Evolutionary conservation across 2,888 invertebrate species (phyloP), one percentile per base, ranked within the genome.

Genomic region (Dusona sp.): DNA sequence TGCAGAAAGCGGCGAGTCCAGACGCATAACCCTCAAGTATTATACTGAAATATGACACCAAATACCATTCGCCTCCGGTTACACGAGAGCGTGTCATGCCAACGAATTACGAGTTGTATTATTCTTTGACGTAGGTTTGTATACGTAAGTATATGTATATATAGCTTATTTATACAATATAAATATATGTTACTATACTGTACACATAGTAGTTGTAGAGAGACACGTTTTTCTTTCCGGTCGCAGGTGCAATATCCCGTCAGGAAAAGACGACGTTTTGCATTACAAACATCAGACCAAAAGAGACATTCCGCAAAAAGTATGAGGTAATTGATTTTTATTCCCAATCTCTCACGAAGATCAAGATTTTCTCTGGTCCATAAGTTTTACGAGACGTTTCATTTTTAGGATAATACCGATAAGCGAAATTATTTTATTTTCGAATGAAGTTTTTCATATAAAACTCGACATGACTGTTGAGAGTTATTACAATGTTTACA

Each of bases 11-110:
- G 70, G 86, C 83, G 57, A 84, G 78, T 84, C 80, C 87, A 81
- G 89, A 90, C 88, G 88, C 89, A 90, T 89, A 89, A 90, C 89
- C 89, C 86, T 82, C 87, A 86, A 89, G 89, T 90, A 91, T 91
- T 90, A 91, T 91, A 90, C 90, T 91, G 91, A 92, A 91, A 92
- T 91, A 91, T 90, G 91, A 91, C 89, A 90, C 91, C 90, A 90
- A 91, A 92, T 91, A 89, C 90, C 89, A 90, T 91, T 91, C 89
- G 90, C 88, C 89, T 90, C 89, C 88, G 88, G 89, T 91, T 90
- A 90, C 90, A 90, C 85, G 82, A 77, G 48, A 57, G 84, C 85
- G 85, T 88, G 88, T 88, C 88, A 85, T 86, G 88, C 84, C 88
- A 88, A 89, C 89, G 91, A 90, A 88, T 90, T 89, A 89, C 90